Conservation (phyloP, 2,888 invertebrate species). For the Leucophenga maculata region DNA sequence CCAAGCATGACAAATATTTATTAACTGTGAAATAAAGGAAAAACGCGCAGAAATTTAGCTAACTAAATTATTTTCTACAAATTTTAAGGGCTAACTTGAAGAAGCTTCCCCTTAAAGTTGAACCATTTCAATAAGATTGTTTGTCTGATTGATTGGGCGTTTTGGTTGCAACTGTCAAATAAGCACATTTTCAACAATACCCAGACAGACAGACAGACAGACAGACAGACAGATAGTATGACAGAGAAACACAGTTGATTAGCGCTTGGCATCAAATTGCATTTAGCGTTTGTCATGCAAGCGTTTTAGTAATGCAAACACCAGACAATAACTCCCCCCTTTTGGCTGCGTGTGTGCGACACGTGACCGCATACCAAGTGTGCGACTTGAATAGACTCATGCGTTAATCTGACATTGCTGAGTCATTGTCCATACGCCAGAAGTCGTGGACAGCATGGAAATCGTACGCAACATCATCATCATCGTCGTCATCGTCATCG, state of each 20-base stretch:
- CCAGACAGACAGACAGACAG: neutral
- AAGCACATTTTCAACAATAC: neutral
- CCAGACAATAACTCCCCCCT: neutral
- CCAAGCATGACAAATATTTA: conserved; percentile 50
- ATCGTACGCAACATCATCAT: neutral
- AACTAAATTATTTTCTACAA: conserved; percentile 28
- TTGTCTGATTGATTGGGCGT: conserved; percentile 20
- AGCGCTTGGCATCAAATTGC: conserved; percentile 53
- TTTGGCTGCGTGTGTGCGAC: neutral
- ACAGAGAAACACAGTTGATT: too few species aligned
- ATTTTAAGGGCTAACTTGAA: neutral
- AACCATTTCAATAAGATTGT: neutral
- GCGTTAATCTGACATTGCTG: too few species aligned
- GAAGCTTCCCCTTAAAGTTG: neutral
- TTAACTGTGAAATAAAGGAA: conserved; percentile 45
- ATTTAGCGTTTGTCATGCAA: conserved; percentile 53
- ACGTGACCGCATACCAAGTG: too few species aligned
- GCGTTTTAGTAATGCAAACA: conserved; percentile 34
- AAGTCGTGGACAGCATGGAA: too few species aligned
- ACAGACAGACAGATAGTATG: neutral
- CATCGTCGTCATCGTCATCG: neutral
- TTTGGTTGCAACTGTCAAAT: conserved; percentile 21
- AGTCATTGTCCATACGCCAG: too few species aligned
- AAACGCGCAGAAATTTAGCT: neutral
- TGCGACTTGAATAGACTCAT: too few species aligned